Conservation (phyloP, 1,140 invertebrate species). For the Leptopilina clavipes region DNA sequence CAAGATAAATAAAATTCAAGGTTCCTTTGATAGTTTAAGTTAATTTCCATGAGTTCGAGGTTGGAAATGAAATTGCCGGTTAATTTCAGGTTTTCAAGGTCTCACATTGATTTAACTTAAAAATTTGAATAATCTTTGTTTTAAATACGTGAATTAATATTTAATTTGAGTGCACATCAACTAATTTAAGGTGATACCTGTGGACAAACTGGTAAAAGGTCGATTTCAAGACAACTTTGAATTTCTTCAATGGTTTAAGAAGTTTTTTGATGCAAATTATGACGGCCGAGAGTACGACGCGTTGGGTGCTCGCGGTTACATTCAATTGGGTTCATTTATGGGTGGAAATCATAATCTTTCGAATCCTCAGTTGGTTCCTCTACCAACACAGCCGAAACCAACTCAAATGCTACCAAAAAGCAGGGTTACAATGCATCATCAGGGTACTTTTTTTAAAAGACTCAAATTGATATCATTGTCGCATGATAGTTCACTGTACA, state of each 20-base stretch:
- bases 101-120: too few species aligned
- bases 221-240: slow-evolving; percentile 99
- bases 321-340: slow-evolving; percentile 80
- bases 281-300: slow-evolving; percentile 96
- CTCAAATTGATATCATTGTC: slow-evolving; percentile 46
- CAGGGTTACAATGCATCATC: slow-evolving; percentile 65
- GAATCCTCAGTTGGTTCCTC: slow-evolving; percentile 71
- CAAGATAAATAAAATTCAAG: too few species aligned
- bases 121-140: too few species aligned
- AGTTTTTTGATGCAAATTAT: slow-evolving; percentile 99
- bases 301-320: slow-evolving; percentile 86
- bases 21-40: too few species aligned
- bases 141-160: background rate
- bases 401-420: slow-evolving; percentile 71
- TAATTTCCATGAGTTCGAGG: too few species aligned
- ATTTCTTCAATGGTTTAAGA: slow-evolving; percentile 99
- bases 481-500: slow-evolving; percentile 58
- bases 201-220: slow-evolving; percentile 97
- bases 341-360: slow-evolving; percentile 72
- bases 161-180: background rate
- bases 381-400: slow-evolving; percentile 70
- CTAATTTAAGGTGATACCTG: slow-evolving; percentile 90
- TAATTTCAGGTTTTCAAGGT: too few species aligned
- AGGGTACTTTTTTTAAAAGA: slow-evolving; percentile 64
- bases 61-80: too few species aligned